phyloP scores from a whole-genome alignment of 2,797 vertebrate species.

The Schizopygopsis malacanthus region DNA sequence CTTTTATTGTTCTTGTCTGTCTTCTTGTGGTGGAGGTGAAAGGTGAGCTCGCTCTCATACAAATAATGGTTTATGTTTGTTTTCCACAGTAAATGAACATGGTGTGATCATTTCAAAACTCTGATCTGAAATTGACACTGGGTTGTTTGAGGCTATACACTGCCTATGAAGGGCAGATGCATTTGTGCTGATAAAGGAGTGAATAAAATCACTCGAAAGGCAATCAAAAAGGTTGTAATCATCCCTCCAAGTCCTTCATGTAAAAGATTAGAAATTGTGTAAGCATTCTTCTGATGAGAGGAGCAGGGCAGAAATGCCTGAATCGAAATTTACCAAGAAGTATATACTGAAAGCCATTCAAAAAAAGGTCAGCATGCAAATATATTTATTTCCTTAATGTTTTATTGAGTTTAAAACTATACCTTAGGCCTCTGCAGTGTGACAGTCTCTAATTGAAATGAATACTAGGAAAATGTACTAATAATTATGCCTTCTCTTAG shows the following conservation, averaged over 20 bases:
- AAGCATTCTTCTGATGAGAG: slow-evolving; percentile 7
- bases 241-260: slow-evolving; percentile 1
- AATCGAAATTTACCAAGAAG: slow-evolving; percentile 31
- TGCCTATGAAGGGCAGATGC: neutral
- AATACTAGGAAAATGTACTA: too few relatives aligned
- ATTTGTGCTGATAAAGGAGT: slow-evolving; percentile 5
- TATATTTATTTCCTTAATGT: neutral
- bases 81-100: too few relatives aligned
- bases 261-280: slow-evolving; percentile 22
- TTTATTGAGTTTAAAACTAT: slow-evolving; percentile 6
- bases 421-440: neutral
- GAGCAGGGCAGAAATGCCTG: slow-evolving; percentile 36
- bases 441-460: neutral
- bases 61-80: neutral
- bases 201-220: neutral
- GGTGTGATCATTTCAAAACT: neutral
- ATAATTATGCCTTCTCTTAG: neutral
- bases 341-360: neutral
- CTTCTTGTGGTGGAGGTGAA: slow-evolving; percentile 24
- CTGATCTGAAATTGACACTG: neutral
- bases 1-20: slow-evolving; percentile 24
- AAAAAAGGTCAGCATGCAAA: neutral
- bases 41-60: neutral
- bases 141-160: neutral
- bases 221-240: slow-evolving; percentile 15